phyloP scores from a whole-genome alignment of 2,797 vertebrate genomes.

The Anisognathus igniventris region DNA sequence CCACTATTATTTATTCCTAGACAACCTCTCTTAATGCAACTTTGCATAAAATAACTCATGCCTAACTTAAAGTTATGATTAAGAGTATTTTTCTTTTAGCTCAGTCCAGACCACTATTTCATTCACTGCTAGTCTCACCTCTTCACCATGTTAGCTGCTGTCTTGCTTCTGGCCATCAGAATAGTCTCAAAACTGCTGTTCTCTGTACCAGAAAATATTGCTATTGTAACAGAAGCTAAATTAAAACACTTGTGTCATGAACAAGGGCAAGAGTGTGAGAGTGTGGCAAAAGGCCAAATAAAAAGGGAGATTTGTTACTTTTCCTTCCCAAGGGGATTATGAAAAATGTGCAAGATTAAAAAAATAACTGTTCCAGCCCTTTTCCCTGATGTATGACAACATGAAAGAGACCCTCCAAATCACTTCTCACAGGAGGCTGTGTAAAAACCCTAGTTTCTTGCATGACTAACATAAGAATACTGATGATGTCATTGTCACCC shows the following conservation, averaged over 20 bases:
- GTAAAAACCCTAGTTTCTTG: background rate
- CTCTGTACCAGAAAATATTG: constrained; percentile 19
- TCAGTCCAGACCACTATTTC: background rate
- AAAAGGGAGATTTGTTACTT: constrained; percentile 25
- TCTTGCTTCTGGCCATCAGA: constrained; percentile 2
- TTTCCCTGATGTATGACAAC: background rate
- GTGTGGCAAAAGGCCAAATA: constrained; percentile 1
- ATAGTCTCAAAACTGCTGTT: constrained; percentile 4
- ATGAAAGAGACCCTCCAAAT: background rate
- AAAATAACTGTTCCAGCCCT: background rate
- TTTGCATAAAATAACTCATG: background rate
- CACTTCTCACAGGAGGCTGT: background rate
- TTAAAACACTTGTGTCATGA: constrained; percentile 10
- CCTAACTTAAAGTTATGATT: background rate
- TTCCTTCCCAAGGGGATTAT: background rate
- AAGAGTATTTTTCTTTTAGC: background rate
- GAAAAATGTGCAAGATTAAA: background rate
- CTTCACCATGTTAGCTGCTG: constrained; percentile 24
- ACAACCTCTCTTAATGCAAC: background rate
- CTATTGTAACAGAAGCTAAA: constrained; percentile 32
- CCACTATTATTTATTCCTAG: background rate
- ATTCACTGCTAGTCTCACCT: background rate
- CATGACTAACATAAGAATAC: background rate
- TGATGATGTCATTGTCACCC: background rate
- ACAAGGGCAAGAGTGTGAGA: background rate